Evolutionary conservation across 1,140 invertebrate genomes (phyloP), one percentile per base, ranked within the genome.

Genomic region (Drosophila sproati): DNA sequence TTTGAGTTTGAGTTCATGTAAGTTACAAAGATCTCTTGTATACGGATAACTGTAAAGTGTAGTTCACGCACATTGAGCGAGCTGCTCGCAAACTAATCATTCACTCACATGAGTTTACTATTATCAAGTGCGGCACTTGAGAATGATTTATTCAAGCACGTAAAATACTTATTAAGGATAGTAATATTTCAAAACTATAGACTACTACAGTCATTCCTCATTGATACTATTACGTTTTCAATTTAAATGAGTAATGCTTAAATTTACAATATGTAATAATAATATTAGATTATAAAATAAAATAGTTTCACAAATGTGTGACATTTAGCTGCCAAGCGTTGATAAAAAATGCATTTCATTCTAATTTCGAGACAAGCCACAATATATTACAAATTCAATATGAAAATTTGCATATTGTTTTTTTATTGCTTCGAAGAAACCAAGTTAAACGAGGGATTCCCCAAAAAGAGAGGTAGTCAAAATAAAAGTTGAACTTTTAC

Each of bases 281-380:
- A 32, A 47, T 6, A 12, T 32, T 34, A 8, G n/a, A n/a, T 43
- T 43, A 4, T 32, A 41, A 29, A 45, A 32, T 45, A 5, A n/a
- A 43, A 43, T 1, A 32, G 8, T 20, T 45, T 32, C 12, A 31
- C 7, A 34, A 56, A 56, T 41, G 20, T 39, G 41, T 41, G 20
- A 39, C 1, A 34, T 47, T 47, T 47, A n/a, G 41, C 32, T n/a
- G n/a, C 56, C 10, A 59, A 31, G 32, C 34, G 3, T 60, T 60
- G 57, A 60, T 60, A 47, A 35, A 60, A 47, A 60, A 60, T 4
- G 31, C 57, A 60, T 20, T 60, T 47, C 57, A 5, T 34, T 35
- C 31, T 60, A 47, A 47, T 47, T 60, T 31, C n/a, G 28, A 6
- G 6, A 8, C 7, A 10, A 12, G 12, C 52, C 52, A 8, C 52